Evolutionary conservation across 2,113 vertebrate genomes (phyloP).

Genomic region (Romanogobio albipinnatus): DNA sequence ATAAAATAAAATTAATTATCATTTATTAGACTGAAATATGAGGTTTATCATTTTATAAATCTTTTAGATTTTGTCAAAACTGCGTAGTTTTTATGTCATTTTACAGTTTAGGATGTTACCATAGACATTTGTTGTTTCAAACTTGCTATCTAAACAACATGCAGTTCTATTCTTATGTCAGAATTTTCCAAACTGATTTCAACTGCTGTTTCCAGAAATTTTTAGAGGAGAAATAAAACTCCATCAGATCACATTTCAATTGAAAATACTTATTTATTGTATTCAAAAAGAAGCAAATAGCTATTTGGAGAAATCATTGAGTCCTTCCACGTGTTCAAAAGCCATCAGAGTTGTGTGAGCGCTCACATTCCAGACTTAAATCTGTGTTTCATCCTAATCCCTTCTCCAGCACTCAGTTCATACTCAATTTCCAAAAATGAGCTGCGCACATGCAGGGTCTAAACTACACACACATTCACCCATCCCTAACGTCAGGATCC

Average conservation of each 20-base stretch:
- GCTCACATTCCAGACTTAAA: slow-evolving; percentile 49
- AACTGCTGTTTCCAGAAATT: no score
- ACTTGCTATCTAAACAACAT: no score
- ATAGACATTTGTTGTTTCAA: no score
- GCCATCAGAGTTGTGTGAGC: slow-evolving; percentile 17
- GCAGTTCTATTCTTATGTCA: no score
- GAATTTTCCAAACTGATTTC: no score
- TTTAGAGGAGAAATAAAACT: no score
- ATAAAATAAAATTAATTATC: no score
- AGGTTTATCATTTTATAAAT: no score
- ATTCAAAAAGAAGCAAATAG: background rate
- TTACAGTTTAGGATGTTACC: no score
- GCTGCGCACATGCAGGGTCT: background rate
- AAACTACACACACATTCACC: background rate
- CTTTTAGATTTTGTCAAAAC: no score
- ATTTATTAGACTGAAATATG: no score
- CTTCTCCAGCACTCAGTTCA: slow-evolving; percentile 1
- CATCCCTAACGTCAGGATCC: background rate
- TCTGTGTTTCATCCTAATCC: slow-evolving; percentile 49
- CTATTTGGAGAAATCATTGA: background rate
- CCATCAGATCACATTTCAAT: background rate
- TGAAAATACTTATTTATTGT: background rate
- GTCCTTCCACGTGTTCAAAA: slow-evolving; percentile 35
- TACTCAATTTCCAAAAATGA: background rate
- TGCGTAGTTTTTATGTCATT: no score